Evolutionary conservation across 1,140 invertebrate species (phyloP), one percentile per base, ranked within the genome.

Genomic region (Zaprionus inermis): DNA sequence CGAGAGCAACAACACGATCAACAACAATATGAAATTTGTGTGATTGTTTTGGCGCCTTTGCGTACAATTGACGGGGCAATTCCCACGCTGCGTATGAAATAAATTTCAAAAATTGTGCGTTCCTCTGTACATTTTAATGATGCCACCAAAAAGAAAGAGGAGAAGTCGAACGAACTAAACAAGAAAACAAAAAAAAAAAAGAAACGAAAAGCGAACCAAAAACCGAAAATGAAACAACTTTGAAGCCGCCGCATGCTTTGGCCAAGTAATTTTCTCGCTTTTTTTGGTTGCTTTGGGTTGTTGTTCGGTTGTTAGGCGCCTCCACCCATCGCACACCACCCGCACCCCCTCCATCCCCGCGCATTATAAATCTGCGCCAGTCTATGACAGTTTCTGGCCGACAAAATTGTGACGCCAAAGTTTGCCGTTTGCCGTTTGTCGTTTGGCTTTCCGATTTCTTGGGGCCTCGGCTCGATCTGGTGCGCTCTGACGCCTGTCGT

Each of bases 21-120:
- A 74, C 36, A 51, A 18, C 16, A 63, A 63, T 24, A 34, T 51
- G 5, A 46, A 56, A 49, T 20, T 49, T 59, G 59, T 64, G 46
- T 74, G 72, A 63, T 63, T 12, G 30, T 58, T 55, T 83, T 84
- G 81, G 82, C 82, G 83, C 82, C 79, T 81, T 73, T 74, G 16
- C 81, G 41, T 83, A 88, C 83, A 89, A 89, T 89, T 83, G 84
- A 83, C 68, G 72, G 73, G 34, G 66, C 76, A 54, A 89, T 88
- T 88, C 83, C 83, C 83, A 88, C 83, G 84, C 83, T 89, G 83
- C 83, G 83, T 88, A 89, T 89, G 79, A 88, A 88, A 83, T 83
- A 86, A 86, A 86, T 86, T 76, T 77, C 54, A 78, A 64, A 78
- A 75, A 71, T 89, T 83, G 84, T 83, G 77, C 69, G 80, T 77